phyloP scores from a whole-genome alignment of 2,113 vertebrate genomes.

The Monopterus albus region DNA sequence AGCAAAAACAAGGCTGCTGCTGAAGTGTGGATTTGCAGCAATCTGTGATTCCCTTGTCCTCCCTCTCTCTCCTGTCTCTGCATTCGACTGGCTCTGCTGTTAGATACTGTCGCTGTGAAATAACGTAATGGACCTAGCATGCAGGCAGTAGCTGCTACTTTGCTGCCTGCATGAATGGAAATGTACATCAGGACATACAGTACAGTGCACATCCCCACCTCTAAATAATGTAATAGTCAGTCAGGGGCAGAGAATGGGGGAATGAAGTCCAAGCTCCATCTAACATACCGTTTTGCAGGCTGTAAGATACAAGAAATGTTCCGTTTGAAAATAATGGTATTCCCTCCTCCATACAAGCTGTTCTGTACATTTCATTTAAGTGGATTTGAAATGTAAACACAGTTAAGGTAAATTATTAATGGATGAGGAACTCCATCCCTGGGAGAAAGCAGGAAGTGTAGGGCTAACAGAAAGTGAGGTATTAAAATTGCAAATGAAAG shows the following conservation, averaged over 20 bases:
- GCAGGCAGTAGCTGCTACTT: slow-evolving; percentile 26
- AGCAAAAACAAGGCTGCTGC: slow-evolving; percentile 31
- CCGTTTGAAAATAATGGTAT: background rate
- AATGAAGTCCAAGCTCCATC: background rate
- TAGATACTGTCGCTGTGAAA: slow-evolving; percentile 41
- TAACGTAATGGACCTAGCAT: slow-evolving; percentile 66
- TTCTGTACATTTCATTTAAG: background rate
- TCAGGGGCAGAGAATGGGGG: slow-evolving; percentile 8
- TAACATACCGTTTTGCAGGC: slow-evolving; percentile 6
- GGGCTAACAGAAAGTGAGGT: background rate
- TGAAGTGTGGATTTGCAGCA: slow-evolving; percentile 55
- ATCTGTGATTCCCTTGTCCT: slow-evolving; percentile 45
- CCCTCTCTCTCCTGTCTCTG: slow-evolving; percentile 57
- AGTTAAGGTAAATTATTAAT: slow-evolving; percentile 27
- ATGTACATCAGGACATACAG: slow-evolving; percentile 25
- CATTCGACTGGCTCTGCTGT: slow-evolving; percentile 50
- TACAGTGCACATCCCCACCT: slow-evolving; percentile 4
- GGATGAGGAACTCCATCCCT: slow-evolving; percentile 1
- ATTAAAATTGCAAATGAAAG: slow-evolving; percentile 22
- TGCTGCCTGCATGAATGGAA: slow-evolving; percentile 20
- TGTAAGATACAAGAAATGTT: background rate
- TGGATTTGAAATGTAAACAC: slow-evolving; percentile 10
- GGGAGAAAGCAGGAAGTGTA: background rate
- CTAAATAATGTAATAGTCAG: slow-evolving; percentile 54
- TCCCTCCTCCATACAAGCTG: background rate